These are phyloP conservation scores for Listrodromus nycthemerus DNA, from an alignment of 2,888 invertebrate species.

Conservation along the genomic window DNA sequence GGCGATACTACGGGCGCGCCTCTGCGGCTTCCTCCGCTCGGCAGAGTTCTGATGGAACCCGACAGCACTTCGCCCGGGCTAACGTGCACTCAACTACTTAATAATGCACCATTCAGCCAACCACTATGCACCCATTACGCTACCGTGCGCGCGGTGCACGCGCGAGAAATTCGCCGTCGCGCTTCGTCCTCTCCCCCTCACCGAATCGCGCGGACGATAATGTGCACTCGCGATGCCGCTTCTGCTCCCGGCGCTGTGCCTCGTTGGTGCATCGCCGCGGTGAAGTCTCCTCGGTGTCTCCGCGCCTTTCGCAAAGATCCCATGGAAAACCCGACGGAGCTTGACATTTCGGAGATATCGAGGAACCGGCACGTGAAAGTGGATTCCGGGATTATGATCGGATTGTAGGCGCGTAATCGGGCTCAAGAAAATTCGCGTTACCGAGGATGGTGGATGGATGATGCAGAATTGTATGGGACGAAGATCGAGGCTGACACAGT, in stretches of 20 bases:
- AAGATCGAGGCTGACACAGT: too few relatives aligned
- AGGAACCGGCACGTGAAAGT: neutral
- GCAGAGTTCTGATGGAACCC: constrained; percentile 75
- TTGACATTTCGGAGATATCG: neutral
- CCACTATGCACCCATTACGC: constrained; percentile 80
- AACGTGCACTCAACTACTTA: constrained; percentile 82
- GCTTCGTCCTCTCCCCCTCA: constrained; percentile 17
- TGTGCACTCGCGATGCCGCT: neutral
- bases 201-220: constrained; percentile 10
- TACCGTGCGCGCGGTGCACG: constrained; percentile 72
- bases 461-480: too few relatives aligned
- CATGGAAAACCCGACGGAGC: neutral
- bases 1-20: constrained; percentile 28
- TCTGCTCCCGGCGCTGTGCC: neutral
- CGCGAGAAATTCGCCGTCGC: constrained; percentile 63
- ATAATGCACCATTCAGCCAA: constrained; percentile 81
- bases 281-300: neutral
- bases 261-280: neutral
- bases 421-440: neutral
- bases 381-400: neutral
- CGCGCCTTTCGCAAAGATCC: neutral
- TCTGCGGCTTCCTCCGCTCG: constrained; percentile 58
- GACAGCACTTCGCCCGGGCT: constrained; percentile 79
- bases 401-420: neutral
- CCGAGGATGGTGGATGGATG: too few relatives aligned